Conservation (phyloP, 2,888 invertebrate species). For the Drosophila robusta region DNA sequence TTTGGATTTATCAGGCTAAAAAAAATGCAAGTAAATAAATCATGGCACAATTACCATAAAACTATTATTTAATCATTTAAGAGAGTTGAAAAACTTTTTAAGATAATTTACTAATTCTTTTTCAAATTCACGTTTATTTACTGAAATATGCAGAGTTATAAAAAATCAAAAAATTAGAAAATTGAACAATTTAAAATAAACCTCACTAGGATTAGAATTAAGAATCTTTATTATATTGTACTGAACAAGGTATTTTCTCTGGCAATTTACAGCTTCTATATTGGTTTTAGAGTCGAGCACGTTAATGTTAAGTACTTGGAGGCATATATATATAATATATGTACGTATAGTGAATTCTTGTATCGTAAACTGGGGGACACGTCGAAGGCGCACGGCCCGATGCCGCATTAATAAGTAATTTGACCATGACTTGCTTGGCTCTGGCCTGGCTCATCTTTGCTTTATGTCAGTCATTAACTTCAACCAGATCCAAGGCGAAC, state of each 20-base stretch:
- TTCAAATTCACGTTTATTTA: no score
- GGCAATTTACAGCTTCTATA: background rate
- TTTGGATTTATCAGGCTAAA: no score
- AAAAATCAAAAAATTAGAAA: no score
- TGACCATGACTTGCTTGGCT: conserved; percentile 39
- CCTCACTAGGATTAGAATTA: background rate
- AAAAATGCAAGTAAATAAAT: no score
- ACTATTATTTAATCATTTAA: no score
- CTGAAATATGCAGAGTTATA: no score
- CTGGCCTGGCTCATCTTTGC: conserved; percentile 45
- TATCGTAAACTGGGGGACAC: conserved; percentile 16
- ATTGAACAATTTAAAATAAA: no score
- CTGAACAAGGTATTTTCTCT: background rate
- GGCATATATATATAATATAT: conserved; percentile 4
- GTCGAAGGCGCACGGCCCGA: conserved; percentile 15
- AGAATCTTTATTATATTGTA: background rate
- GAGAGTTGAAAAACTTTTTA: no score
- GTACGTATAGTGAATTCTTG: conserved; percentile 13
- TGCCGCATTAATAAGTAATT: conserved; percentile 36
- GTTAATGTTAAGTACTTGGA: conserved; percentile 25
- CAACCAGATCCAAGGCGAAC: conserved; percentile 22
- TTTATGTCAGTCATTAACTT: conserved; percentile 63
- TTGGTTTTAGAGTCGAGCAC: background rate
- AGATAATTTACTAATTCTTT: no score
- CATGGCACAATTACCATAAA: no score